Base-by-base conservation (phyloP, 2,888 invertebrate species). In the Stenoptilia bipunctidactyla region DNA sequence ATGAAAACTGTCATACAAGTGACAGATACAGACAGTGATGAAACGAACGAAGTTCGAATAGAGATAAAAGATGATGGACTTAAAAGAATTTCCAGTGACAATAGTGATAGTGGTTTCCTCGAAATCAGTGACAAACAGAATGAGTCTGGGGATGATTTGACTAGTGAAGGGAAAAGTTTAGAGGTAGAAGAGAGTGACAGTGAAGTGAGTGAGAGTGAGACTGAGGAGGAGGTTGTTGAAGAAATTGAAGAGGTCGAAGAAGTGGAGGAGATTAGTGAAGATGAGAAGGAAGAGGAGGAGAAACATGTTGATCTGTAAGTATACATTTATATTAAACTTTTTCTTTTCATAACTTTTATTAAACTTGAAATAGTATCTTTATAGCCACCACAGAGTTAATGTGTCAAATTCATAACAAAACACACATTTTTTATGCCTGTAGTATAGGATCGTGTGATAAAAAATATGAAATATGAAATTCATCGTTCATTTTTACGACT, bases 81-180 rank as follows among this genome's bases (percentile, higher is more conserved):
- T 0, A 66, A 67, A 52, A 56, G 70, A 49, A 71, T 79, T 45
- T 70, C 73, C 1, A 75, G 73, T 69, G 83, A 83, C 47, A 83
- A 73, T 43, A 83, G 83, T 79, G 83, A 83, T 41, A 83, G 83
- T 74, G 83, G 83, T 1, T 83, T 83, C 44, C 51, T 82, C 53
- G 83, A 83, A 41, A 62, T 66, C 48, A 66, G 69, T 53, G 82
- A 77, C 47, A 75, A 52, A 40, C 42, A 42, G 40, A 66, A 71
- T 44, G 69, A 63, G 37, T 55, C 63, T 27, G 63, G 66, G 44
- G 64, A 64, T 38, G 73, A 71, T 44, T 49, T 61, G 34, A 66
- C 61, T 13, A 66, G 64, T 58, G 71, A 58, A 50, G 20, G 53
- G 48, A 45, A 53, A 53, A 51, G 42, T 38, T 36, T 58, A 50